phyloP scores from a whole-genome alignment of 2,797 vertebrate species.

The Xerus rutilus region DNA sequence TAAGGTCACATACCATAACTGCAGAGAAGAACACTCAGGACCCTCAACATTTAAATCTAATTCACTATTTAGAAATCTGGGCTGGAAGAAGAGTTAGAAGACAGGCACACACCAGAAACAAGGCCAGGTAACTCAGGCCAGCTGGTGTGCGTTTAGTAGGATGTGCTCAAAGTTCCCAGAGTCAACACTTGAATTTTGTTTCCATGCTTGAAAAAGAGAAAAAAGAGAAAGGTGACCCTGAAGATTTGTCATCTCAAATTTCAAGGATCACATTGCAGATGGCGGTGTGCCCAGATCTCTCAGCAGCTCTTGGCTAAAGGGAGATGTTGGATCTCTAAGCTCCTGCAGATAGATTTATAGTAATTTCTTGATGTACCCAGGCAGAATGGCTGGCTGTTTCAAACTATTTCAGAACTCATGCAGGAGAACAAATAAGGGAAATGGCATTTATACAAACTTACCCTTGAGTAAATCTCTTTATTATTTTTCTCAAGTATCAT shows the following conservation, averaged over 20 bases:
- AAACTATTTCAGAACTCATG: slow-evolving; percentile 75
- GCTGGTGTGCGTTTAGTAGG: neutral
- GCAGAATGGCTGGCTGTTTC: slow-evolving; percentile 68
- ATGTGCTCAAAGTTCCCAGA: neutral
- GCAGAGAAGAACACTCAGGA: neutral
- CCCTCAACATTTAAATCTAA: neutral
- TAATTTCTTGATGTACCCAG: slow-evolving; percentile 73
- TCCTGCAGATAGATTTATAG: slow-evolving; percentile 71
- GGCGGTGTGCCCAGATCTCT: slow-evolving; percentile 62
- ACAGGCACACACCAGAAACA: neutral
- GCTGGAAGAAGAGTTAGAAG: neutral
- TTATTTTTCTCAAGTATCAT: slow-evolving; percentile 69
- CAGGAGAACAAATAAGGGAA: slow-evolving; percentile 66
- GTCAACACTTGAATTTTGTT: slow-evolving; percentile 55
- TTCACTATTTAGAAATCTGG: slow-evolving; percentile 19
- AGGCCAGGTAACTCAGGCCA: neutral
- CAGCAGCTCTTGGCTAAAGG: slow-evolving; percentile 56
- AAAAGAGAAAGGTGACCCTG: slow-evolving; percentile 72
- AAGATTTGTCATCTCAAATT: slow-evolving; percentile 74
- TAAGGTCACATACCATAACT: neutral
- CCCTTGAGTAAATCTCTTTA: slow-evolving; percentile 72
- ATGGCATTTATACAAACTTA: slow-evolving; percentile 68
- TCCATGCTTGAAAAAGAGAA: neutral
- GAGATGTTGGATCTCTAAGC: slow-evolving; percentile 55
- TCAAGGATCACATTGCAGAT: slow-evolving; percentile 68